Percentiles rank a stretch among this genome's conserved stretches.
phyloP scores from a whole-genome alignment of 2,888 invertebrate species.

The Synergus itoensis region DNA sequence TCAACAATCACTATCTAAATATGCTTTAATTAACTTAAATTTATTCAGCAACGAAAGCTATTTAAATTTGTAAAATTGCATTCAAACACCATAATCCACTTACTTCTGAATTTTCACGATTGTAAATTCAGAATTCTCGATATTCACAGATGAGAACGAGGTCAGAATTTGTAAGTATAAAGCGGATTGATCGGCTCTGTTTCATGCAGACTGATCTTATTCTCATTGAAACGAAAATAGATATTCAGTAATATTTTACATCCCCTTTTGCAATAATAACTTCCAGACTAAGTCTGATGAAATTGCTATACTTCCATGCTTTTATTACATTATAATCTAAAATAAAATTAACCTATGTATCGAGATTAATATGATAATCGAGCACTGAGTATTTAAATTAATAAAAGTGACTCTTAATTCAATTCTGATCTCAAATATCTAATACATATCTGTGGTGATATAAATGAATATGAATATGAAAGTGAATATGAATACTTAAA shows the following conservation, averaged over 20 bases:
- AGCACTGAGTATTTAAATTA: background rate
- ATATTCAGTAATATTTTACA: background rate
- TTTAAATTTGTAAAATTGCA: background rate
- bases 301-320: background rate
- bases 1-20: background rate
- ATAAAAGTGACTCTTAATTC: background rate
- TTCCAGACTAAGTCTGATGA: background rate
- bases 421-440: background rate
- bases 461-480: background rate
- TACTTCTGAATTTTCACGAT: background rate
- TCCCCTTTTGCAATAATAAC: conserved; percentile 1
- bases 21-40: background rate
- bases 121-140: background rate
- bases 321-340: background rate
- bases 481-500: too few relatives aligned
- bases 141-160: background rate
- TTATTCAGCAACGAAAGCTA: background rate
- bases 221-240: background rate
- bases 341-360: background rate
- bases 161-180: background rate
- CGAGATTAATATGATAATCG: background rate
- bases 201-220: background rate
- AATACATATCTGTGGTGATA: background rate
- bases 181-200: conserved; percentile 1
- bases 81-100: background rate